These are phyloP conservation scores for Euspilapteryx auroguttella DNA, from an alignment of 2,888 invertebrate genomes.

Conservation along the genomic window DNA sequence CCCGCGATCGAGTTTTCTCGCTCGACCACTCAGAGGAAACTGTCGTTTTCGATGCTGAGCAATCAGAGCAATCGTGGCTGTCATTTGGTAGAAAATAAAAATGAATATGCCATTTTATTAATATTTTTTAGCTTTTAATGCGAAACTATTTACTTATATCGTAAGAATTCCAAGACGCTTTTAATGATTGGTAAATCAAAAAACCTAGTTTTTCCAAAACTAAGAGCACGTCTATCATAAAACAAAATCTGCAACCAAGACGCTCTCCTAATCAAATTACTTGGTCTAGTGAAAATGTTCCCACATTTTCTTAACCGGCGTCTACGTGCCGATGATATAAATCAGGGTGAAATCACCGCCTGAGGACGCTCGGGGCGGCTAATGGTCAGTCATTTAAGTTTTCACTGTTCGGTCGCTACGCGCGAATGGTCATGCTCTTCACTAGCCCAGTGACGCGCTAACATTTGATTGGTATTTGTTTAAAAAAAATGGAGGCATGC, in stretches of 20 bases:
- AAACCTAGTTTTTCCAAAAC: too few relatives aligned
- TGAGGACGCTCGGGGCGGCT: slow-evolving; percentile 39
- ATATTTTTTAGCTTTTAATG: not conserved
- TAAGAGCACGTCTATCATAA: too few relatives aligned
- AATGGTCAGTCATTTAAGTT: slow-evolving; percentile 49
- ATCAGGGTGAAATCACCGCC: slow-evolving; percentile 53
- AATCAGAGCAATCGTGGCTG: slow-evolving; percentile 32
- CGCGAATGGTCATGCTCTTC: slow-evolving; percentile 26
- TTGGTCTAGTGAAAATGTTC: slow-evolving; percentile 47
- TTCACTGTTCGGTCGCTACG: slow-evolving; percentile 52
- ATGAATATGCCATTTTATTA: not conserved
- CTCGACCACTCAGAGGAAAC: slow-evolving; percentile 44
- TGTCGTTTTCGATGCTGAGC: slow-evolving; percentile 49
- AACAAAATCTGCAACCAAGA: too few relatives aligned
- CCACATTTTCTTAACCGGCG: slow-evolving; percentile 50
- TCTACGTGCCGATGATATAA: slow-evolving; percentile 42
- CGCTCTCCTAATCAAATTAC: slow-evolving; percentile 49
- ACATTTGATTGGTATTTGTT: too few relatives aligned
- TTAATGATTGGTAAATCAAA: too few relatives aligned
- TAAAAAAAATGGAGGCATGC: too few relatives aligned
- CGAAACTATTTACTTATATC: too few relatives aligned
- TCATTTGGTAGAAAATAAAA: not conserved
- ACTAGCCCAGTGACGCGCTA: too few relatives aligned
- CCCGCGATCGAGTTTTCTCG: slow-evolving; percentile 49
- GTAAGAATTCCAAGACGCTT: too few relatives aligned